Evolutionary conservation across 2,797 vertebrate species (phyloP), one percentile per base, ranked within the genome.

Genomic region (Philypnodon macrostomus): DNA sequence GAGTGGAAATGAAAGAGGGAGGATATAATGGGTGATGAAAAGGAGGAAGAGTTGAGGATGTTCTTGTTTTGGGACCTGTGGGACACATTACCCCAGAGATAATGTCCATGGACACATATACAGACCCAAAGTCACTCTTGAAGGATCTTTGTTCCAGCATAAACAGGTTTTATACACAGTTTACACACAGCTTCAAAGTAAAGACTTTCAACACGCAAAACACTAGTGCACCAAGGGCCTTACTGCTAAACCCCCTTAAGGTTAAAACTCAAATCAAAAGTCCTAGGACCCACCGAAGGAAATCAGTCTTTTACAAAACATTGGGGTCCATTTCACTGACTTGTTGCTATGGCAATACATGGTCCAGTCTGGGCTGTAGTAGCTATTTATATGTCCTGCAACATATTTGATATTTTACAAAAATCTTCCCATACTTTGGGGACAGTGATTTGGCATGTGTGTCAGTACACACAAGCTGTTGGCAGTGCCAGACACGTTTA

Each of bases 71-170:
- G 14, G 67, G 78, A n/a, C 67, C 44, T 66, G 48, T 52, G 64
- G 75, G 63, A 70, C 67, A 81, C 77, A 85, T 77, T 67, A 46
- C 63, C n/a, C 55, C 37, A 57, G 67, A 70, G 47, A 45, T 37
- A 47, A 47, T 67, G 62, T 67, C 67, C 68, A 67, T 62, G 53
- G 18, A 37, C 31, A 17, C 26, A 35, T 19, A 17, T 7, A 44
- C 39, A 30, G 17, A 17, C 26, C 15, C 30, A 41, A 34, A 19
- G 13, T n/a, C n/a, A n/a, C n/a, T 47, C 32, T 31, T 39, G 1
- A 41, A 16, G 23, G 32, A 38, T 17, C 21, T 47, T 15, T 5
- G 26, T 5, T 7, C 6, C 16, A 18, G 19, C 6, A 39, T 24
- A 38, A 11, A 30, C 26, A 29, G 10, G 9, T 29, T 29, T 29